phyloP scores from a whole-genome alignment of 2,113 vertebrate genomes.

The Nematolebias whitei region DNA sequence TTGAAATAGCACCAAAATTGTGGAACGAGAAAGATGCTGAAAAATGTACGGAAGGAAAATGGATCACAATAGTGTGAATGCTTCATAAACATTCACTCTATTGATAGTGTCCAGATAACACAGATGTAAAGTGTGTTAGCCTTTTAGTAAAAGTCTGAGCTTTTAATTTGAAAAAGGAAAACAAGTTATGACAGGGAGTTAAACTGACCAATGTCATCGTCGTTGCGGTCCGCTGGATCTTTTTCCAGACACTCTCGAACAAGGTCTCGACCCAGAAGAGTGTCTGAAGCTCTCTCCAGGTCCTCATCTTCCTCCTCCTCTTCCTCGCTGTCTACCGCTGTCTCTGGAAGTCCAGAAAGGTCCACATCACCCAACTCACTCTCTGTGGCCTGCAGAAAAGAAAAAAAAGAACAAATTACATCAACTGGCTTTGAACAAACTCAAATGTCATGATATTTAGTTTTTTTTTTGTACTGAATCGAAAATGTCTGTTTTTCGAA shows the following conservation, averaged over 20 bases:
- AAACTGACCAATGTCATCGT: constrained; percentile 92
- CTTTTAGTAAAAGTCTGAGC: not conserved
- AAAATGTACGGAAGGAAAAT: no score
- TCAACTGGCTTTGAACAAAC: not conserved
- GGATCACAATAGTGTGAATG: no score
- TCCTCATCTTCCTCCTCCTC: constrained; percentile 98
- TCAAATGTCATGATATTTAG: not conserved
- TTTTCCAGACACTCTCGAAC: constrained; percentile 98
- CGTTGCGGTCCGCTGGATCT: constrained; percentile 92
- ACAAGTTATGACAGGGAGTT: no score
- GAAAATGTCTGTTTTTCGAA: not conserved
- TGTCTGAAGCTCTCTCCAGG: constrained; percentile 90
- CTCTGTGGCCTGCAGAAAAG: constrained; percentile 87
- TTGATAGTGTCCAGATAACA: no score
- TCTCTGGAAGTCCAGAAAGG: constrained; percentile 94
- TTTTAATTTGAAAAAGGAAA: no score
- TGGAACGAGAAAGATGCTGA: no score
- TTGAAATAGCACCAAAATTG: no score
- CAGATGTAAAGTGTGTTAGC: not conserved
- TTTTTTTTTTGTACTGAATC: not conserved
- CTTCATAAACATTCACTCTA: no score
- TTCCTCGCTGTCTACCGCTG: constrained; percentile 95
- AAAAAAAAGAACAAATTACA: no score
- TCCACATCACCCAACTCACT: constrained; percentile 96
- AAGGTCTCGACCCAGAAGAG: constrained; percentile 88